phyloP scores from a whole-genome alignment of 2,113 vertebrate genomes.

The Beaufortia kweichowensis region DNA sequence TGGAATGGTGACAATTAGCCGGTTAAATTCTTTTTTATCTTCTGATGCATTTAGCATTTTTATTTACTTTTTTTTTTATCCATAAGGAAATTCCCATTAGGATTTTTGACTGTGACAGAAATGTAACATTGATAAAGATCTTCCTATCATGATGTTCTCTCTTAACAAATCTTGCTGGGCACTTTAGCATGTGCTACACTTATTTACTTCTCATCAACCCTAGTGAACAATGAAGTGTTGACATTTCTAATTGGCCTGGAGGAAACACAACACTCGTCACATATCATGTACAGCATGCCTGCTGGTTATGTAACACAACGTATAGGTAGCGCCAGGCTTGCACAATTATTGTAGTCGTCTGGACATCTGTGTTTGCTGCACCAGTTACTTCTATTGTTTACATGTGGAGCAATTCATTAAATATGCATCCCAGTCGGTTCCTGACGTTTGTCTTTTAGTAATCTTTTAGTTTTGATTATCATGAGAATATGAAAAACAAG shows the following conservation, averaged over 20 bases:
- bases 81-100: no score
- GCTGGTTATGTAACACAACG: constrained; percentile 31
- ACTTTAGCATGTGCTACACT: not conserved
- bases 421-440: not conserved
- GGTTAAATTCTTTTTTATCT: no score
- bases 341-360: constrained; percentile 5
- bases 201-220: not conserved
- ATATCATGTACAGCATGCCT: not conserved
- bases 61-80: no score
- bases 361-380: constrained; percentile 16
- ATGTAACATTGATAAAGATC: no score
- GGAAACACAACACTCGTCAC: constrained; percentile 15
- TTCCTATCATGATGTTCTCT: no score
- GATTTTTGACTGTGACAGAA: no score
- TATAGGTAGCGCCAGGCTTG: not conserved
- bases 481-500: no score
- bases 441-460: constrained; percentile 1
- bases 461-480: not conserved
- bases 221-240: not conserved
- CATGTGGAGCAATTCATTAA: constrained; percentile 1
- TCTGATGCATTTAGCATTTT: no score
- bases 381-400: not conserved
- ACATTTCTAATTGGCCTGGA: not conserved
- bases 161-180: not conserved
- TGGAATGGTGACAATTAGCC: no score